phyloP scores from a whole-genome alignment of 2,888 invertebrate genomes.

The Phania funesta region DNA sequence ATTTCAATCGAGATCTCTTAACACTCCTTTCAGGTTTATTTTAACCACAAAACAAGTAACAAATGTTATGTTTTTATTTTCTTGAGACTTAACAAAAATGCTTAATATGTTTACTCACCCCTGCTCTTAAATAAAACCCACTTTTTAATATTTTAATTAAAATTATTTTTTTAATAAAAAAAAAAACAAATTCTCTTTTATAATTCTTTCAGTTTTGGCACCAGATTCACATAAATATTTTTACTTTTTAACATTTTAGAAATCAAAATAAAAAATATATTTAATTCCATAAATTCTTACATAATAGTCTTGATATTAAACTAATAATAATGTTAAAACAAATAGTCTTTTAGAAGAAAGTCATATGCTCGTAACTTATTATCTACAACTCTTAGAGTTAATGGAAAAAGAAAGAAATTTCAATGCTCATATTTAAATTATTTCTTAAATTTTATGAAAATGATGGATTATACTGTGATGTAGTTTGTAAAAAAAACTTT shows the following conservation, averaged over 20 bases:
- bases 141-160: background rate
- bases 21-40: too few species aligned
- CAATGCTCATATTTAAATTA: slow-evolving; percentile 8
- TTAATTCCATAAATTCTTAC: background rate
- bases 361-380: slow-evolving; percentile 32
- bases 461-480: too few species aligned
- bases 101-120: background rate
- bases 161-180: slow-evolving; percentile 25
- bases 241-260: background rate
- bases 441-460: too few species aligned
- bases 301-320: background rate
- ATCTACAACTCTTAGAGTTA: slow-evolving; percentile 54
- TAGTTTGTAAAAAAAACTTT: too few species aligned
- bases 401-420: slow-evolving; percentile 20
- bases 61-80: too few species aligned
- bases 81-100: too few species aligned
- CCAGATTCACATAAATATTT: slow-evolving; percentile 4
- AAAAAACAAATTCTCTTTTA: slow-evolving; percentile 26
- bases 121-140: background rate
- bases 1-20: too few species aligned
- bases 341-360: slow-evolving; percentile 29
- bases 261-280: background rate
- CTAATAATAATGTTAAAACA: slow-evolving; percentile 24
- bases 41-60: too few species aligned
- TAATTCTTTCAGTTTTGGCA: slow-evolving; percentile 45